Conservation (phyloP, 2,888 invertebrate genomes). For the Pachliopta kotzebuea region DNA sequence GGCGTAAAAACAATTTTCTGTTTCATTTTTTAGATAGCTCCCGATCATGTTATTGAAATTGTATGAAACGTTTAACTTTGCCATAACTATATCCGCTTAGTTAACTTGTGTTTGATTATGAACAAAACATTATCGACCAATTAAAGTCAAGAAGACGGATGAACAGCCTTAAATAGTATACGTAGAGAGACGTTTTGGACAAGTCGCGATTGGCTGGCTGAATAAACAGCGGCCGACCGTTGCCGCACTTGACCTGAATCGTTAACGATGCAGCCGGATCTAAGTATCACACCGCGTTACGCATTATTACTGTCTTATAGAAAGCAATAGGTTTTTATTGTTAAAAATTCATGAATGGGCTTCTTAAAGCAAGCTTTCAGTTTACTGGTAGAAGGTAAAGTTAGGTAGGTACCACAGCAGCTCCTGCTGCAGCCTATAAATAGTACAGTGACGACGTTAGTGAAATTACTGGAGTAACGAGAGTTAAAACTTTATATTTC, state of each 20-base stretch:
- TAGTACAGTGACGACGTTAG: no score
- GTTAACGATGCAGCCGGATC: conserved; percentile 8
- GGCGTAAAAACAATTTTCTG: neutral
- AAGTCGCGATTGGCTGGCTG: conserved; percentile 9
- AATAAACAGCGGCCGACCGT: conserved; percentile 17
- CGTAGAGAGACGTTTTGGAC: neutral
- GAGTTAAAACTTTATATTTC: no score
- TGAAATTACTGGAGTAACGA: no score
- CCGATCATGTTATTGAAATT: no score
- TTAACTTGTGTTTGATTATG: neutral
- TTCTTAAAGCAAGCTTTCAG: neutral
- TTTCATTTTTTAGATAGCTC: no score
- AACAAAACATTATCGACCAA: neutral
- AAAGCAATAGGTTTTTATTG: neutral
- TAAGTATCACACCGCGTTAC: neutral
- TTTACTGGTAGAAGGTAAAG: no score
- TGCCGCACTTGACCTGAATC: conserved; percentile 12
- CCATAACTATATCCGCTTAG: neutral
- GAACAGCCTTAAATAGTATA: neutral
- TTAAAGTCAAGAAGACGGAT: neutral
- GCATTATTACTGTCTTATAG: no score
- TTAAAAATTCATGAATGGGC: neutral
- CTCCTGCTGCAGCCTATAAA: no score
- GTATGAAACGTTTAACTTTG: neutral
- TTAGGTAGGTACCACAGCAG: no score